phyloP scores from a whole-genome alignment of 2,113 vertebrate genomes.

The Gorsachius goisagi region DNA sequence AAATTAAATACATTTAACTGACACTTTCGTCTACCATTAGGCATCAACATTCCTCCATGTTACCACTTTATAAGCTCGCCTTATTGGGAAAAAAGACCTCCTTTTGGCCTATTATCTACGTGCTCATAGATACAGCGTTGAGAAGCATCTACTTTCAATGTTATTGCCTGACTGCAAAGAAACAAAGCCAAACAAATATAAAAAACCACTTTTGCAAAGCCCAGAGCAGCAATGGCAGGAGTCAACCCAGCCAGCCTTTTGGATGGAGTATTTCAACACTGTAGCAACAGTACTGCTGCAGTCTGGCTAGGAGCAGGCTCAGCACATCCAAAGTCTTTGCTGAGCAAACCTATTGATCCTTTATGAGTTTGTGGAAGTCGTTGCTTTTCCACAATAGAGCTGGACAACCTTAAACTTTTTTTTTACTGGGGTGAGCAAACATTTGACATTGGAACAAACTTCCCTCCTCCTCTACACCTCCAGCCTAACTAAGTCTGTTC shows the following conservation, averaged over 20 bases:
- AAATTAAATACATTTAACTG: conserved; percentile 14
- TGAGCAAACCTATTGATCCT: not conserved
- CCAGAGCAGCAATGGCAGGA: not conserved
- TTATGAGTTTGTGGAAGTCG: not conserved
- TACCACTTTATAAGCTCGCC: not conserved
- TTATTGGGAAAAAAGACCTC: not conserved
- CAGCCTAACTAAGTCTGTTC: not conserved
- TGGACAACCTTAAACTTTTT: not conserved
- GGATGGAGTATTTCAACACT: not conserved
- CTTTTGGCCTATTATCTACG: not conserved
- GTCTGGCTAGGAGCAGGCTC: not conserved
- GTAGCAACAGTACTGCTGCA: not conserved
- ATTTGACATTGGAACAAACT: not conserved
- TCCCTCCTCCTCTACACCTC: not conserved
- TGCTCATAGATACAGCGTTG: fast-evolving
- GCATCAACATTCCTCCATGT: not conserved
- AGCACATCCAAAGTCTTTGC: not conserved
- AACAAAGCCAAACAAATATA: not conserved
- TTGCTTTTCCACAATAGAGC: not conserved
- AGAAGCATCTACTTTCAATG: not conserved
- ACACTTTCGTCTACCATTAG: not conserved
- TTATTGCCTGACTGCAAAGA: not conserved
- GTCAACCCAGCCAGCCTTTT: not conserved
- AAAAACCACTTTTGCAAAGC: not conserved
- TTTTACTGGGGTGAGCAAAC: not conserved